These are phyloP conservation scores for Zaprionus lineosus DNA, from an alignment of 2,888 invertebrate genomes.

Conservation along the genomic window DNA sequence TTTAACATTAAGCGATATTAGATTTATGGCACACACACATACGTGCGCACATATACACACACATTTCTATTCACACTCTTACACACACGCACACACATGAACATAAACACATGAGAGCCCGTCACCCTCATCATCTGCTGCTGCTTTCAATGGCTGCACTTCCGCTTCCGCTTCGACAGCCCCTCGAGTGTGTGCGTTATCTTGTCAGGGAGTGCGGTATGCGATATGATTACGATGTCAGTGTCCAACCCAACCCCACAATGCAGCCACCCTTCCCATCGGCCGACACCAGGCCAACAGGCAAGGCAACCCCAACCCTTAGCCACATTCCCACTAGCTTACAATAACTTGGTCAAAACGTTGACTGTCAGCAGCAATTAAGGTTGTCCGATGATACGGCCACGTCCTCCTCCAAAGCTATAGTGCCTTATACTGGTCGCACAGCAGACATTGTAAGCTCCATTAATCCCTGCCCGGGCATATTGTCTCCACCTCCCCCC, in stretches of 20 bases:
- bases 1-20: constrained; percentile 62
- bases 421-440: no score
- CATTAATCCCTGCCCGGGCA: background rate
- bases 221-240: constrained; percentile 58
- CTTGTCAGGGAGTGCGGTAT: constrained; percentile 45
- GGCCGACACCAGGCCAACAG: no score
- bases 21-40: constrained; percentile 52
- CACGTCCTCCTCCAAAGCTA: background rate
- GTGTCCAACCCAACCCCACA: constrained; percentile 21
- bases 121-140: background rate
- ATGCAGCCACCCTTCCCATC: no score
- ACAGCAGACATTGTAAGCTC: background rate
- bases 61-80: no score
- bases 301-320: no score
- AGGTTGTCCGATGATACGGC: background rate
- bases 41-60: constrained; percentile 11
- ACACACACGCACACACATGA: background rate
- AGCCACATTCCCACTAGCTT: background rate
- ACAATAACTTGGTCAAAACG: background rate
- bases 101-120: background rate
- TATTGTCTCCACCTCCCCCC: background rate
- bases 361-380: background rate
- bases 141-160: constrained; percentile 64
- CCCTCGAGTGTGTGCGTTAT: constrained; percentile 38
- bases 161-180: constrained; percentile 50